Evolutionary conservation across 2,888 invertebrate species (phyloP), one percentile per base, ranked within the genome.

Genomic region (Limnephilus auricula): DNA sequence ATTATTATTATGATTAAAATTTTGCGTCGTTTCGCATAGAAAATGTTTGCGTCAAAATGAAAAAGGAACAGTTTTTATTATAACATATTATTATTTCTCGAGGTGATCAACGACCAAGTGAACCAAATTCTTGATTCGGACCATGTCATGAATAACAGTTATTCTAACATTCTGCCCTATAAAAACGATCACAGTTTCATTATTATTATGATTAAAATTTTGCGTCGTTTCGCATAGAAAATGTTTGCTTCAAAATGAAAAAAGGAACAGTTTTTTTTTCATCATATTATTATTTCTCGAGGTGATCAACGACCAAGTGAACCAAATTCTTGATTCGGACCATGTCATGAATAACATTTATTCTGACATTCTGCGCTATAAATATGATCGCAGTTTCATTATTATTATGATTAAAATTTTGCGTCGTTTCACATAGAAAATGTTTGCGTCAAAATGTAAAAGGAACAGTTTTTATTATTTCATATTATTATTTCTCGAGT

Each of bases 1-100:
- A 65, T 65, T 65, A 65, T 65, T 65, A 65, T 65, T n/a, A n/a
- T 65, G 65, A 65, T 65, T 65, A 65, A 65, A 65, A 65, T 65
- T 65, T 4, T 0, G n/a, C n/a, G 65, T 65, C 9, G 65, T 65
- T 65, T 65, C 25, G 65, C 65, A 65, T n/a, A 65, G 65, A n/a
- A 65, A 65, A 65, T 9, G 6, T 65, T 5, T n/a, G 25, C 65
- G 9, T 0, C n/a, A 65, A 25, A 65, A n/a, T 25, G 25, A 65
- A 65, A n/a, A n/a, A n/a, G 25, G 4, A 9, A 25, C 9, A 25
- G 5, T 65, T n/a, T 25, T 65, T n/a, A 25, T 25, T 6, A 18
- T 65, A 25, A 6, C 9, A 1, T 4, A 9, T 9, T 25, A 25
- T 65, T 25, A 0, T 6, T 65, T n/a, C 1, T 10, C 6, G 25